A percentile compares a stretch with the other conserved stretches of the same genome.
Evolutionary conservation across 2,797 vertebrate species (phyloP).

Genomic region (Gephyroberyx darwinii): DNA sequence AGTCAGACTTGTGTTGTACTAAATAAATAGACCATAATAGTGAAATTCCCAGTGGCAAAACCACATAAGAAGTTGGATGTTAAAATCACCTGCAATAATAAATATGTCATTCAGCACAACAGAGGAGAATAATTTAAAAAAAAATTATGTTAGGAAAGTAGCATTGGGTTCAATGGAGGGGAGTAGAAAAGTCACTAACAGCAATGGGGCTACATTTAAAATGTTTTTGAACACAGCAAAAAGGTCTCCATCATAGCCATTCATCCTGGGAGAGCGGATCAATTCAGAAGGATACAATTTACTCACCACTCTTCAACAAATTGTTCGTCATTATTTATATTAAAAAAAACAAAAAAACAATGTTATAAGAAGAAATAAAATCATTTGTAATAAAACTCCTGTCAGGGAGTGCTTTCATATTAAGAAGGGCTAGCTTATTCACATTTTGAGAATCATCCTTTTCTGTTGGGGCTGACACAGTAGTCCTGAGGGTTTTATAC

Average conservation of each 20-base stretch:
- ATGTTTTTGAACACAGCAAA: neutral
- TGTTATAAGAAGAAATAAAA: no score
- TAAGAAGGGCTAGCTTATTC: conserved; percentile 10
- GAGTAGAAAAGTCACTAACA: conserved; percentile 31
- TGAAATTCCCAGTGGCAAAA: neutral
- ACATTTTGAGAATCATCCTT: conserved; percentile 23
- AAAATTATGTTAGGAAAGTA: conserved; percentile 11
- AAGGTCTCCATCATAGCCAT: conserved; percentile 2
- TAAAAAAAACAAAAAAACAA: neutral
- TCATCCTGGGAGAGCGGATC: neutral
- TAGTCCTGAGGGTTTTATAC: conserved; percentile 10
- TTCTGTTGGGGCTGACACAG: conserved; percentile 16
- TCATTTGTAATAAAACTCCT: neutral
- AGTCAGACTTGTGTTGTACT: neutral
- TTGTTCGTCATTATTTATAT: neutral
- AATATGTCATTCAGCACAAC: conserved; percentile 8
- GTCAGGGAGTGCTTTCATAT: conserved; percentile 32
- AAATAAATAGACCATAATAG: conserved; percentile 39
- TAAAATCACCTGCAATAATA: conserved; percentile 12
- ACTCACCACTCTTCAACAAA: neutral
- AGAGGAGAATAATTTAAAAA: conserved; percentile 19
- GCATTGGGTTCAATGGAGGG: conserved; percentile 21
- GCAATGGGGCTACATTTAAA: conserved; percentile 13
- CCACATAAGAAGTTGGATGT: conserved; percentile 18
- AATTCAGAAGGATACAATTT: conserved; percentile 13